Evolutionary conservation across 2,113 vertebrate genomes (phyloP).

Genomic region (Ardeotis arabs): DNA sequence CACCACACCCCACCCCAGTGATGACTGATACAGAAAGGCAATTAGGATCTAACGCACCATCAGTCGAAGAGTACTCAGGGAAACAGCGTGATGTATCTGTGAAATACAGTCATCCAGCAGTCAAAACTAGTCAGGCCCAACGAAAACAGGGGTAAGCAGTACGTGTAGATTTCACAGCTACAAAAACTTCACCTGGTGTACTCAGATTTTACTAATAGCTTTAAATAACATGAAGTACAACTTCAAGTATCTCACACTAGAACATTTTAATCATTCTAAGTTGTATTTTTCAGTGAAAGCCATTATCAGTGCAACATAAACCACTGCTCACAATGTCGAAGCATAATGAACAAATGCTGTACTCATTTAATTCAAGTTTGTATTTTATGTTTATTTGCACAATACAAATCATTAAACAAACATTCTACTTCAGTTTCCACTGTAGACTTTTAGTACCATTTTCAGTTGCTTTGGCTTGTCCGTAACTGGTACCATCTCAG

Average conservation of each 20-base stretch:
- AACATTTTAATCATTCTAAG: not conserved
- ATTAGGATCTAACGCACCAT: not conserved
- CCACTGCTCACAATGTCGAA: not conserved
- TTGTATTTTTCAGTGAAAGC: not conserved
- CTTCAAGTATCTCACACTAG: not conserved
- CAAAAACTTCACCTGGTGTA: not conserved
- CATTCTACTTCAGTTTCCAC: not conserved
- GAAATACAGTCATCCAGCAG: not conserved
- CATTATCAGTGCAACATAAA: not conserved
- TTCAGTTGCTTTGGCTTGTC: constrained; percentile 10
- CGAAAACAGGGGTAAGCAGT: not conserved
- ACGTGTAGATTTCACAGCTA: not conserved
- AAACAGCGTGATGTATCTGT: not conserved
- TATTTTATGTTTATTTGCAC: constrained; percentile 56
- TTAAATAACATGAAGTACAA: not conserved
- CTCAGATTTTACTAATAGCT: not conserved
- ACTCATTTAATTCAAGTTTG: not conserved
- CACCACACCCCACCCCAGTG: no score
- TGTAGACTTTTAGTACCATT: not conserved
- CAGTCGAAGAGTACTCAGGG: not conserved
- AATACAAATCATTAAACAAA: constrained; percentile 25
- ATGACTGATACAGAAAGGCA: not conserved
- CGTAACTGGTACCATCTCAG: not conserved
- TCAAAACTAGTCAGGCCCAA: not conserved
- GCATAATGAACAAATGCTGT: not conserved